Conservation (phyloP, 2,797 vertebrate species). For the Rachycentron canadum region DNA sequence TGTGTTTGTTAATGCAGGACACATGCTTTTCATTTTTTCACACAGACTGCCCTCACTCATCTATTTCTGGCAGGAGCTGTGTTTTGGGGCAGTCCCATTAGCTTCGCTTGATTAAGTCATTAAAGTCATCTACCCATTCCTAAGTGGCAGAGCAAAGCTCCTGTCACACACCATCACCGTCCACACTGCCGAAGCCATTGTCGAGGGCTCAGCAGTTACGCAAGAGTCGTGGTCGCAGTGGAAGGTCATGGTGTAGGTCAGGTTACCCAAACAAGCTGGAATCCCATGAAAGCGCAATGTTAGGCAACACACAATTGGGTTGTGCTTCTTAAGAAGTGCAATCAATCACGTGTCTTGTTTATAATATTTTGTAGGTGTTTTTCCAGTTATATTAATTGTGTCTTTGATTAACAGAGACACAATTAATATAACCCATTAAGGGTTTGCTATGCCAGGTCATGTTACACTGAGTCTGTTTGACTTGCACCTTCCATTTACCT, state of each 20-base stretch:
- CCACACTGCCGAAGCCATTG: constrained; percentile 60
- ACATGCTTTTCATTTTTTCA: constrained; percentile 47
- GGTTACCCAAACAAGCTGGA: constrained; percentile 49
- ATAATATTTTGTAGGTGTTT: background rate
- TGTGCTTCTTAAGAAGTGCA: constrained; percentile 6
- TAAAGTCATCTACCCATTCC: constrained; percentile 63
- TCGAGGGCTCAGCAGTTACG: constrained; percentile 49
- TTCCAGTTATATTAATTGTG: background rate
- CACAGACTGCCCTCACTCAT: constrained; percentile 12
- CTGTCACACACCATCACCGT: constrained; percentile 69
- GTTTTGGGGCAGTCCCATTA: constrained; percentile 65
- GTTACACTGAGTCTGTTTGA: constrained; percentile 5
- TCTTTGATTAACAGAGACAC: too few species aligned
- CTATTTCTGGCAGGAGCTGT: constrained; percentile 63
- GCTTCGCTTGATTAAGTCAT: constrained; percentile 70
- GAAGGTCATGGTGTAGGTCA: constrained; percentile 54
- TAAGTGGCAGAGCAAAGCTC: constrained; percentile 71
- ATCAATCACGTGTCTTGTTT: background rate
- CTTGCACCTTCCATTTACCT: background rate
- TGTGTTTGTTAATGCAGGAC: background rate
- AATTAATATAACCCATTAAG: too few species aligned
- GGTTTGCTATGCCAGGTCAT: background rate
- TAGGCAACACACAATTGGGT: background rate
- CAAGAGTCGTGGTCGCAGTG: constrained; percentile 42
- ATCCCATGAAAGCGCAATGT: constrained; percentile 25